Evolutionary conservation across 1,140 invertebrate species (phyloP).

Genomic region (Bombus consobrinus): DNA sequence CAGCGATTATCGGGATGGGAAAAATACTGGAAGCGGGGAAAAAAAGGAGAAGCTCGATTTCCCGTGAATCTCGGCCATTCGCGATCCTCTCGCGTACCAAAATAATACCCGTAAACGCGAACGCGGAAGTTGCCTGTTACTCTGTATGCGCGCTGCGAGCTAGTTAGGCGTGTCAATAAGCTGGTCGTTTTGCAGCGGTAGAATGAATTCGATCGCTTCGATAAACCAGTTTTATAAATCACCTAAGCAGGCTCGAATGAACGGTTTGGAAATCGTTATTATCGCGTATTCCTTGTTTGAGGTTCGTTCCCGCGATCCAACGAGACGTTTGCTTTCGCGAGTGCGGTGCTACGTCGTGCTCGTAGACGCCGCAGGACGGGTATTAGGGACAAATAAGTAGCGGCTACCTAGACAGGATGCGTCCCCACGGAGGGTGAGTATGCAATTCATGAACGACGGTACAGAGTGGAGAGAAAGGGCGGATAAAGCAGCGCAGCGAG

Average conservation of each 20-base stretch:
- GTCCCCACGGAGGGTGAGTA: constrained; percentile 33
- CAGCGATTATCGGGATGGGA: not conserved
- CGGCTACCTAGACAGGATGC: constrained; percentile 61
- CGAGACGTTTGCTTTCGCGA: constrained; percentile 24
- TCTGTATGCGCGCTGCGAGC: not conserved
- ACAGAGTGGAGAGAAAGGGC: not conserved
- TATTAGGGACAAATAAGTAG: constrained; percentile 67
- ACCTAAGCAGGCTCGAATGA: constrained; percentile 47
- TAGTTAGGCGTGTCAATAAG: constrained; percentile 41
- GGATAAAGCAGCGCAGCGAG: constrained; percentile 9
- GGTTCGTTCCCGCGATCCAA: constrained; percentile 40
- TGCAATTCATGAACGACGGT: constrained; percentile 57
- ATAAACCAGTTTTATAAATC: constrained; percentile 59
- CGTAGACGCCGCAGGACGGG: constrained; percentile 50
- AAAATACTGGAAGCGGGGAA: not conserved
- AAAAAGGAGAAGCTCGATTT: not conserved
- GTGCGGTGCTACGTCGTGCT: not conserved
- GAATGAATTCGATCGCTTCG: constrained; percentile 20
- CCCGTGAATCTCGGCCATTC: not conserved
- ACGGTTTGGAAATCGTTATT: constrained; percentile 54
- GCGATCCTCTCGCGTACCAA: not conserved
- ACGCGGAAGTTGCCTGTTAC: constrained; percentile 36
- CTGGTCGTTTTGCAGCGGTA: not conserved
- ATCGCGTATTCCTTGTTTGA: constrained; percentile 58
- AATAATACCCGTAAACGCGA: not conserved